phyloP scores from a whole-genome alignment of 2,113 vertebrate genomes.

The Lepus americanus region DNA sequence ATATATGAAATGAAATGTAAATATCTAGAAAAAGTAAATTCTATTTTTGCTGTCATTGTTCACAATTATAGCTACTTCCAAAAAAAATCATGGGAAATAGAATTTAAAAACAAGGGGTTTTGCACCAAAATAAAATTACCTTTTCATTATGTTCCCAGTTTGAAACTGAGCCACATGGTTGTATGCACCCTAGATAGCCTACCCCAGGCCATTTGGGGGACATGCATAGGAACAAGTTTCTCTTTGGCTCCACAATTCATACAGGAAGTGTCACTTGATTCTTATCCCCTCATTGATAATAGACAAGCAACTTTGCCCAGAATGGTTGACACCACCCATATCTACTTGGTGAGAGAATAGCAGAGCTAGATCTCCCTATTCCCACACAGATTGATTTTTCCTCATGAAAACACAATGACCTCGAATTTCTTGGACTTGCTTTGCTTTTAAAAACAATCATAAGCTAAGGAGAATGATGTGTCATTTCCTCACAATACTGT shows the following conservation, averaged over 20 bases:
- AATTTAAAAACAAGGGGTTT: too few relatives aligned
- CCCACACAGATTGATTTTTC: background rate
- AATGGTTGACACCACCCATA: background rate
- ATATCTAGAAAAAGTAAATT: conserved; percentile 25
- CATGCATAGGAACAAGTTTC: background rate
- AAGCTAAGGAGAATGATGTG: background rate
- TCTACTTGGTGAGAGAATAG: background rate
- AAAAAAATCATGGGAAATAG: too few relatives aligned
- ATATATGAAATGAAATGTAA: conserved; percentile 10
- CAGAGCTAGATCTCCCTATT: background rate
- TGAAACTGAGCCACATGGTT: background rate
- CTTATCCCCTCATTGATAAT: background rate
- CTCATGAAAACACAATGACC: background rate
- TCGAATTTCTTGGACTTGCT: background rate
- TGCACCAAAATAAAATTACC: too few relatives aligned
- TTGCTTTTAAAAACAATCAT: conserved; percentile 17
- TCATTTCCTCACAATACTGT: background rate
- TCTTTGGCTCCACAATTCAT: background rate
- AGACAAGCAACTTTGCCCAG: background rate
- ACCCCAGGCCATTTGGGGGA: background rate
- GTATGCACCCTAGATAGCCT: background rate
- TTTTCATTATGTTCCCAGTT: background rate
- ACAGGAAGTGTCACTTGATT: background rate
- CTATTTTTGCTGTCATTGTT: background rate
- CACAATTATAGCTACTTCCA: background rate